These are phyloP conservation scores for Frankliniella fusca DNA, from an alignment of 2,888 invertebrate genomes.

Conservation along the genomic window DNA sequence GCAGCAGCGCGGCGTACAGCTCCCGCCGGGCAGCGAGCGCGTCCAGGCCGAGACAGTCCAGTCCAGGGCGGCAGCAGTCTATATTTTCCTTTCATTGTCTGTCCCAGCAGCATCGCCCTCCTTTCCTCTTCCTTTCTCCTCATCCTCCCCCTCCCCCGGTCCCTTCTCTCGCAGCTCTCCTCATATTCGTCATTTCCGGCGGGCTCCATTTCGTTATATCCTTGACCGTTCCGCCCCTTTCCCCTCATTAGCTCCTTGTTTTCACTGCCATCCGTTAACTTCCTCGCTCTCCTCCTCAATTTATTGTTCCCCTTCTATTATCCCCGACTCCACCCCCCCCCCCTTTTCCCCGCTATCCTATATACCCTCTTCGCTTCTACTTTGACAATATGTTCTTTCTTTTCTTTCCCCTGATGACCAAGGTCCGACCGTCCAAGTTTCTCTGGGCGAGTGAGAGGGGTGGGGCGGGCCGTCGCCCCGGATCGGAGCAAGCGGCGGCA, in stretches of 20 bases:
- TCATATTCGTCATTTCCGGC: background rate
- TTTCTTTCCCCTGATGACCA: background rate
- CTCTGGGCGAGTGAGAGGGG: background rate
- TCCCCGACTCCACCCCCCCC: no score
- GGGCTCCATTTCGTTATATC: background rate
- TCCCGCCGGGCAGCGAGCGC: no score
- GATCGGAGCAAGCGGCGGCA: no score
- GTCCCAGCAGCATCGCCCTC: no score
- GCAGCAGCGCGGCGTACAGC: no score
- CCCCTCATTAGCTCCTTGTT: background rate
- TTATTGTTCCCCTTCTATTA: background rate
- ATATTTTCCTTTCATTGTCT: background rate
- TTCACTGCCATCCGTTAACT: background rate
- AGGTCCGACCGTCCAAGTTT: background rate
- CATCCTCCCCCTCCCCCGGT: background rate
- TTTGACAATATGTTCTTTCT: conserved; percentile 2
- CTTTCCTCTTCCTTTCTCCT: background rate
- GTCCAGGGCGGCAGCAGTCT: no score
- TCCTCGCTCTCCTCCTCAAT: background rate
- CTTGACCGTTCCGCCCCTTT: no score
- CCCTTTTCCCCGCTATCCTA: background rate
- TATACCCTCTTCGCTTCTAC: conserved; percentile 1
- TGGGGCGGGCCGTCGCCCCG: no score
- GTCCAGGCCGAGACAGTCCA: no score
- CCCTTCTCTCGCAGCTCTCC: background rate